phyloP scores from a whole-genome alignment of 2,113 vertebrate genomes.

The Dendrocopos noguchii region DNA sequence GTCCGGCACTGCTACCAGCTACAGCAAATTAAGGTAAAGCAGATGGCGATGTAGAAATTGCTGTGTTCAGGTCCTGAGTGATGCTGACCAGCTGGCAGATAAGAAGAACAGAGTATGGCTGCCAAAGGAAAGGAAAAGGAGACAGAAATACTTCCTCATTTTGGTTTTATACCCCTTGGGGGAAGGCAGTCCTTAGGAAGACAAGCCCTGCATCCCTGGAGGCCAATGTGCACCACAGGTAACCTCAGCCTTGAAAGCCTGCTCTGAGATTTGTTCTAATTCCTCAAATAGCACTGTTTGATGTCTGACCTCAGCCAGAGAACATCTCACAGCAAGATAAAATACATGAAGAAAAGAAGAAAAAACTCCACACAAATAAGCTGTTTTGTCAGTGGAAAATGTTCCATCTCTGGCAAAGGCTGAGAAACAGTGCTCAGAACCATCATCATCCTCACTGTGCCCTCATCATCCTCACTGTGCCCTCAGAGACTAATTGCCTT shows the following conservation, averaged over 20 bases:
- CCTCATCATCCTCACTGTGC: not conserved
- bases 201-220: not conserved
- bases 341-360: not conserved
- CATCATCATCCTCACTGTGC: not conserved
- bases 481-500: not conserved
- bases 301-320: not conserved
- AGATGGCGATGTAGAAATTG: fast-evolving
- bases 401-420: not conserved
- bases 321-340: not conserved
- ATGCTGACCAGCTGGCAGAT: not conserved
- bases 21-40: not conserved
- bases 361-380: not conserved
- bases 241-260: not conserved
- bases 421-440: not conserved
- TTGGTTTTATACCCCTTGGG: not conserved
- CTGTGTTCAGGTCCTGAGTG: not conserved
- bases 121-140: not conserved
- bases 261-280: not conserved
- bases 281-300: not conserved
- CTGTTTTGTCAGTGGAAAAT: not conserved
- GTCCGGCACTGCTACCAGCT: not conserved
- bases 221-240: not conserved
- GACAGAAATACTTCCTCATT: not conserved
- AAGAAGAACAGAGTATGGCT: not conserved
- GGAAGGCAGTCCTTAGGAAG: not conserved